Evolutionary conservation across 2,888 invertebrate species (phyloP).

Genomic region (Erebia ligea): DNA sequence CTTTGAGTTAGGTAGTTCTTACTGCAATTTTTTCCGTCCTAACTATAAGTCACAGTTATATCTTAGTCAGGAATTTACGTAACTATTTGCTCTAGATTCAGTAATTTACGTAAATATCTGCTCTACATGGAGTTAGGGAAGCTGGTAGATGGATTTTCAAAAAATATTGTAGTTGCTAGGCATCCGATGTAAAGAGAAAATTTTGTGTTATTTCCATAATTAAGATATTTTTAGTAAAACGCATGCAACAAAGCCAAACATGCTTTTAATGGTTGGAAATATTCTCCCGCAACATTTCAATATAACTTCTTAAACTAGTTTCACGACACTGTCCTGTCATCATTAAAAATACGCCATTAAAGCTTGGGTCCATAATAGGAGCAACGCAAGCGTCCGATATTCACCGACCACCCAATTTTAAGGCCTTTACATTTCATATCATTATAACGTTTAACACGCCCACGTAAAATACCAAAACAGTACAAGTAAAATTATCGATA

Average conservation of each 20-base stretch:
- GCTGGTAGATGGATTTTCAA: no score
- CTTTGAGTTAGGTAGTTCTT: no score
- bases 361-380: slow-evolving; percentile 25
- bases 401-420: slow-evolving; percentile 24
- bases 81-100: no score
- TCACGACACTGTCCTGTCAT: not conserved
- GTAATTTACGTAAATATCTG: no score
- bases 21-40: no score
- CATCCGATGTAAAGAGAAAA: no score
- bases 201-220: not conserved
- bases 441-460: slow-evolving; percentile 37
- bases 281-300: slow-evolving; percentile 4
- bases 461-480: slow-evolving; percentile 36
- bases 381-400: slow-evolving; percentile 23
- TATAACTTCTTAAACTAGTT: slow-evolving; percentile 19
- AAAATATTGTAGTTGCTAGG: no score
- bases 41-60: no score
- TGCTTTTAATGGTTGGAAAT: slow-evolving; percentile 13
- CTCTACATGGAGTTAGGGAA: no score
- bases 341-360: slow-evolving; percentile 29
- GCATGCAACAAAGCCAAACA: slow-evolving; percentile 3
- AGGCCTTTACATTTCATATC: slow-evolving; percentile 32
- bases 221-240: not conserved
- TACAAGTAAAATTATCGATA: slow-evolving; percentile 34
- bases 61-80: no score